phyloP scores from a whole-genome alignment of 2,797 vertebrate genomes.

The Platalea minor region DNA sequence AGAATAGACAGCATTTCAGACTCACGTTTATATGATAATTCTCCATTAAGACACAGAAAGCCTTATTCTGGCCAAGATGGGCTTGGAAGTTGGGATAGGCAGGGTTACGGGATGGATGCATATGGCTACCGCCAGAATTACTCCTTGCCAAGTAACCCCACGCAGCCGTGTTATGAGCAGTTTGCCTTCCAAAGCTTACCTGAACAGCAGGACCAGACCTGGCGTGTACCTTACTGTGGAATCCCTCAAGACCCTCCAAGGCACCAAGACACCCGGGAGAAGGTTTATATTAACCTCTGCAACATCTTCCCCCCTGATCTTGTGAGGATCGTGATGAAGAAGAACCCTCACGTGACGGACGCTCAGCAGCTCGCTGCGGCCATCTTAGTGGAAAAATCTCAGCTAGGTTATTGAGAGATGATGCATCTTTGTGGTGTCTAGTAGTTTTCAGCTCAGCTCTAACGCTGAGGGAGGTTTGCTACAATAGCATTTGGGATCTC shows the following conservation, averaged over 20 bases:
- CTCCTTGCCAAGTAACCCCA: constrained; percentile 76
- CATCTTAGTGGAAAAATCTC: constrained; percentile 92
- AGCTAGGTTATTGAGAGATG: constrained; percentile 85
- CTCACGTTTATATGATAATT: constrained; percentile 86
- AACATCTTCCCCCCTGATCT: constrained; percentile 96
- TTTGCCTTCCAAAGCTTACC: constrained; percentile 89
- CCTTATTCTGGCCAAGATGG: constrained; percentile 81
- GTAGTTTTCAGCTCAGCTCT: constrained; percentile 80
- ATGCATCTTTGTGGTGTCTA: constrained; percentile 79
- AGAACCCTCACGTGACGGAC: constrained; percentile 90
- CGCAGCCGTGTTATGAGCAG: constrained; percentile 81
- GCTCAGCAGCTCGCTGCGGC: constrained; percentile 95
- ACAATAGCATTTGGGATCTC: constrained; percentile 85
- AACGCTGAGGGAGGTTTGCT: constrained; percentile 84
- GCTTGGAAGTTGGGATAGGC: constrained; percentile 84
- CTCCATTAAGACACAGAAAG: constrained; percentile 79
- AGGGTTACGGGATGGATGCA: constrained; percentile 69
- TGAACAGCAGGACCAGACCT: constrained; percentile 85
- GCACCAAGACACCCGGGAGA: constrained; percentile 86
- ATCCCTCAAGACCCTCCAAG: constrained; percentile 79
- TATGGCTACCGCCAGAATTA: constrained; percentile 84
- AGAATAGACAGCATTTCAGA: constrained; percentile 88
- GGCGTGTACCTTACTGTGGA: constrained; percentile 81
- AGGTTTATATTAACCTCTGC: constrained; percentile 90
- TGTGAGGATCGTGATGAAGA: constrained; percentile 91